Evolutionary conservation across 2,888 invertebrate genomes (phyloP).

Genomic region (Drosophila nr. perissopoda): DNA sequence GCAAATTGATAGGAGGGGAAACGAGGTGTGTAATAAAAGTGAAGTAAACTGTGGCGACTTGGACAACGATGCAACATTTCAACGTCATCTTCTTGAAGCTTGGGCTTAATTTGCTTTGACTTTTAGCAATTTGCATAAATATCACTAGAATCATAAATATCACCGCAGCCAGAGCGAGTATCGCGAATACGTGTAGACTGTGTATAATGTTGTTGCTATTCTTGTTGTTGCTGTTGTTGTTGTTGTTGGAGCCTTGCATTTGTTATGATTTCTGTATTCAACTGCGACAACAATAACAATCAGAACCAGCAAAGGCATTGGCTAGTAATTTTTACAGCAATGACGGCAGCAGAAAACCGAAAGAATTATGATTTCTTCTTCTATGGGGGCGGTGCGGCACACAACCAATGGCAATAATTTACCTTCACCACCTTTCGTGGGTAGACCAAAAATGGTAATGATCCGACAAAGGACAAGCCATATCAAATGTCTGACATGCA

Average conservation of each 20-base stretch:
- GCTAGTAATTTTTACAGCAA: slow-evolving; percentile 38
- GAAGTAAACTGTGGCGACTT: slow-evolving; percentile 34
- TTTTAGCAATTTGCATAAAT: slow-evolving; percentile 81
- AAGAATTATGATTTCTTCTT: slow-evolving; percentile 65
- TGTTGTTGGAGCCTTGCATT: slow-evolving; percentile 46
- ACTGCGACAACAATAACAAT: slow-evolving; percentile 69
- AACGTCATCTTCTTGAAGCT: slow-evolving; percentile 73
- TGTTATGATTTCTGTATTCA: slow-evolving; percentile 63
- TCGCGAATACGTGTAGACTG: slow-evolving; percentile 19
- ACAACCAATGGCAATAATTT: slow-evolving; percentile 43
- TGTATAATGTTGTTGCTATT: slow-evolving; percentile 11
- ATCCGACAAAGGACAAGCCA: slow-evolving; percentile 33
- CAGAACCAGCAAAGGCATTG: slow-evolving; percentile 42
- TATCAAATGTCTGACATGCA: slow-evolving; percentile 18
- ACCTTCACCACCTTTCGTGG: slow-evolving; percentile 28
- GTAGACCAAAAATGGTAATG: slow-evolving; percentile 34
- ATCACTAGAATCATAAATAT: slow-evolving; percentile 61
- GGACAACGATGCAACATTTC: slow-evolving; percentile 53
- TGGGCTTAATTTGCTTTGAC: slow-evolving; percentile 81
- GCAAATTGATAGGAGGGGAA: slow-evolving; percentile 18
- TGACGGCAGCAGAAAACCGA: slow-evolving; percentile 46
- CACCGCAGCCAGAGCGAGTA: slow-evolving; percentile 15
- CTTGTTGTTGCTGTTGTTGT: slow-evolving; percentile 3
- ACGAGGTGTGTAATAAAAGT: slow-evolving; percentile 19
- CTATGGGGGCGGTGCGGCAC: slow-evolving; percentile 44